A percentile compares a stretch with the other conserved stretches of the same genome.
Evolutionary conservation across 2,113 vertebrate genomes (phyloP).

Genomic region (Smithornis capensis): DNA sequence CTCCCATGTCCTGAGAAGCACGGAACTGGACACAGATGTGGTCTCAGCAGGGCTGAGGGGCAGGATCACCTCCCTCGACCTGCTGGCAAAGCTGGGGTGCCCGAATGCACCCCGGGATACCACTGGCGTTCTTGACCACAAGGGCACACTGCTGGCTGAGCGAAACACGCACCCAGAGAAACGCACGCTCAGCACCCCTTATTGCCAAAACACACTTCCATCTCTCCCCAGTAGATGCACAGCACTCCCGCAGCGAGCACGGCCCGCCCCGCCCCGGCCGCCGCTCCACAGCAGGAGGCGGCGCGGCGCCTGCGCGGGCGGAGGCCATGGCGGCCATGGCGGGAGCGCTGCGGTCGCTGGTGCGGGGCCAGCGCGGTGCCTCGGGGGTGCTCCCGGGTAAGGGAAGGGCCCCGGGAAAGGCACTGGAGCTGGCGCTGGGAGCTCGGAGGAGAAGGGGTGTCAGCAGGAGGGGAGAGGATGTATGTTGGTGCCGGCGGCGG

Average conservation of each 20-base stretch:
- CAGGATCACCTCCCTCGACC: too few species aligned
- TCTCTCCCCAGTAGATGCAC: too few species aligned
- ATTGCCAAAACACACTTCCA: fast-evolving
- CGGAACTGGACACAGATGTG: not conserved
- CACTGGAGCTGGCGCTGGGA: too few species aligned
- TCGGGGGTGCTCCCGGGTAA: constrained; percentile 4
- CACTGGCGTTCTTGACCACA: not conserved
- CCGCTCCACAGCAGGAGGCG: not conserved
- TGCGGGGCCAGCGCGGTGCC: not conserved
- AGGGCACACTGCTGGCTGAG: too few species aligned
- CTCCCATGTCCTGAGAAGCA: not conserved
- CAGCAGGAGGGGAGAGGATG: not conserved
- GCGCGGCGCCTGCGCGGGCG: not conserved
- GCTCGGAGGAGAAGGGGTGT: not conserved
- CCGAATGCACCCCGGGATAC: not conserved
- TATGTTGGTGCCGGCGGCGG: not conserved
- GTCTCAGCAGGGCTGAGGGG: not conserved
- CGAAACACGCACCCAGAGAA: not conserved
- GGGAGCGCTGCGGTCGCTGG: not conserved
- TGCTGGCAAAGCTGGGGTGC: not conserved
- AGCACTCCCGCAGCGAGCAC: too few species aligned
- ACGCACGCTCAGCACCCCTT: fast-evolving
- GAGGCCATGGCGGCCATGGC: not conserved
- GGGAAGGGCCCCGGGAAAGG: not conserved
- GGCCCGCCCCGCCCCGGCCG: too few species aligned